phyloP scores from a whole-genome alignment of 2,113 vertebrate genomes.

The Planiliza haematocheilus region DNA sequence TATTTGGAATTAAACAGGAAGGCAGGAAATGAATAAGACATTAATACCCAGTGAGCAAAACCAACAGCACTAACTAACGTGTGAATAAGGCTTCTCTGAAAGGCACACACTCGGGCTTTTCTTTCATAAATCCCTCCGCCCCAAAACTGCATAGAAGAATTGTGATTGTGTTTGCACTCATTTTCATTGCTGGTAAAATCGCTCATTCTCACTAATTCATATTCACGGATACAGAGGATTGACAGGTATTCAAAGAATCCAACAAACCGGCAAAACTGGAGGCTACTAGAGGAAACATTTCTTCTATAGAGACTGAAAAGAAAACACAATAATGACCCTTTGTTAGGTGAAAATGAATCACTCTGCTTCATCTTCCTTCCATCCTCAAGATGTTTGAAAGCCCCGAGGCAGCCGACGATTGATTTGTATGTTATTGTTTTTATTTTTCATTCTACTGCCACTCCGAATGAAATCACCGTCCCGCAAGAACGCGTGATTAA shows the following conservation, averaged over 20 bases:
- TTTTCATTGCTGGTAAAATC: slow-evolving; percentile 19
- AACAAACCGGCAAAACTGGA: background rate
- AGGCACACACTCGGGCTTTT: slow-evolving; percentile 36
- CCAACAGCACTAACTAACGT: slow-evolving; percentile 64
- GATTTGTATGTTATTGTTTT: slow-evolving; percentile 81
- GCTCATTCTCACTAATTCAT: slow-evolving; percentile 32
- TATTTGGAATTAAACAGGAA: slow-evolving; percentile 71
- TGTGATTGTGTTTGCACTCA: slow-evolving; percentile 28
- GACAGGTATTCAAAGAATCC: background rate
- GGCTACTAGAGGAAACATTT: background rate
- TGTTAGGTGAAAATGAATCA: slow-evolving; percentile 61
- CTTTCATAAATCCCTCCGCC: slow-evolving; percentile 44
- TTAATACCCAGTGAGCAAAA: slow-evolving; percentile 57
- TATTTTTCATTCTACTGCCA: slow-evolving; percentile 68
- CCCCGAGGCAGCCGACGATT: slow-evolving; percentile 71
- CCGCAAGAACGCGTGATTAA: slow-evolving; percentile 76
- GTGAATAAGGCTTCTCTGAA: slow-evolving; percentile 61
- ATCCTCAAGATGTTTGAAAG: slow-evolving; percentile 59
- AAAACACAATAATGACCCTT: slow-evolving; percentile 19
- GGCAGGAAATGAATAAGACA: slow-evolving; percentile 64
- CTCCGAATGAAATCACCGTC: slow-evolving; percentile 69
- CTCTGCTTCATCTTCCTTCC: slow-evolving; percentile 55
- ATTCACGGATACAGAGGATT: slow-evolving; percentile 6
- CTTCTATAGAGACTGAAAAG: background rate
- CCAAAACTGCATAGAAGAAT: slow-evolving; percentile 25